Evolutionary conservation across 2,113 vertebrate species (phyloP).

Genomic region (Phalacrocorax aristotelis): DNA sequence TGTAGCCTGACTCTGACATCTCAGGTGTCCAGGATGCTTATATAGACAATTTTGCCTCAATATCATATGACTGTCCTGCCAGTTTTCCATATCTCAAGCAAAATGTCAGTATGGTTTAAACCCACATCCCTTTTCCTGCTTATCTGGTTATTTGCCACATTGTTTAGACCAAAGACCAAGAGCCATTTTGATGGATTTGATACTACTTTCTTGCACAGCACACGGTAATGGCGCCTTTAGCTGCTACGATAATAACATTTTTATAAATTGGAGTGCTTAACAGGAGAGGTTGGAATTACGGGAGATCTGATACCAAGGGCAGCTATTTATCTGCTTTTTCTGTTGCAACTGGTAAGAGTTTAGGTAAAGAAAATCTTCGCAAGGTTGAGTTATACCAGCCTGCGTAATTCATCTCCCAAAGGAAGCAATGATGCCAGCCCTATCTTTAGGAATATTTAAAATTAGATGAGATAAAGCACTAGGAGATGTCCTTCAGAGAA

Average conservation of each 20-base stretch:
- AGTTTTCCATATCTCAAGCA: not conserved
- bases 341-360: not conserved
- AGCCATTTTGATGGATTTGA: not conserved
- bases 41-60: not conserved
- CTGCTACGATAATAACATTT: not conserved
- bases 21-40: not conserved
- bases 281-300: not conserved
- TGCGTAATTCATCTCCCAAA: not conserved
- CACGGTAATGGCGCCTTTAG: not conserved
- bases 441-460: constrained; percentile 10
- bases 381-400: not conserved
- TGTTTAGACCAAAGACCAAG: not conserved
- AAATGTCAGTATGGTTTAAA: not conserved
- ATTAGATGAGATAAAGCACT: not conserved
- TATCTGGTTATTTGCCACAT: not conserved
- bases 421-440: not conserved
- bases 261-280: not conserved
- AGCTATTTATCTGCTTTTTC: not conserved
- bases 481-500: not conserved
- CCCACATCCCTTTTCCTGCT: not conserved
- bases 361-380: not conserved
- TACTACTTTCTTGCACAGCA: not conserved
- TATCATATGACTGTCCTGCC: not conserved
- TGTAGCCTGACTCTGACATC: not conserved
- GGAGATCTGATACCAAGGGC: not conserved